Evolutionary conservation across 2,888 invertebrate species (phyloP).

Genomic region (Prostheceraeus crozeri): DNA sequence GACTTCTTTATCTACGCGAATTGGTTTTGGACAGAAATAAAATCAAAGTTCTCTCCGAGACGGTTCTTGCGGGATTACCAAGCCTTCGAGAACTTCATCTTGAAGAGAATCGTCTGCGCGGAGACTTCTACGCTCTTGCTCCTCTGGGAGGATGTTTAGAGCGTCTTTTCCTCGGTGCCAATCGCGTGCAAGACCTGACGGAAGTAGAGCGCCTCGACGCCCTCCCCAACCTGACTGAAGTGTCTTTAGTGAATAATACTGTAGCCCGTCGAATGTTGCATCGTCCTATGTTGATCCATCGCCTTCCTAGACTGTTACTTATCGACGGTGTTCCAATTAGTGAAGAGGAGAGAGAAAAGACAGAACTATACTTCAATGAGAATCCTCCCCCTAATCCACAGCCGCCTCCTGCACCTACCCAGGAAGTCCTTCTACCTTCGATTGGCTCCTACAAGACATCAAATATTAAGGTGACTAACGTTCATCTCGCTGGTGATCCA

Average conservation of each 20-base stretch:
- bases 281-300: conserved; percentile 51
- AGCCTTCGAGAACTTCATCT: conserved; percentile 56
- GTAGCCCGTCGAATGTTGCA: conserved; percentile 54
- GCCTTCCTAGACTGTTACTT: conserved; percentile 50
- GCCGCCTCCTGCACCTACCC: conserved; percentile 16
- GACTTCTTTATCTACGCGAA: conserved; percentile 52
- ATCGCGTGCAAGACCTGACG: conserved; percentile 52
- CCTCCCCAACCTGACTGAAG: conserved; percentile 49
- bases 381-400: conserved; percentile 41
- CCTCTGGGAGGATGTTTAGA: conserved; percentile 51
- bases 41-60: conserved; percentile 51
- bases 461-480: conserved; percentile 27
- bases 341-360: conserved; percentile 54
- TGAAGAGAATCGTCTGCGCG: conserved; percentile 53
- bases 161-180: conserved; percentile 55
- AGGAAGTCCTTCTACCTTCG: conserved; percentile 27
- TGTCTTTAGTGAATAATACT: conserved; percentile 55
- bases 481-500: neutral
- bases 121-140: conserved; percentile 47
- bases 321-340: conserved; percentile 55
- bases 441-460: conserved; percentile 27
- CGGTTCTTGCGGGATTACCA: conserved; percentile 52
- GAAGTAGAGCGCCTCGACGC: conserved; percentile 54
- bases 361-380: conserved; percentile 54
- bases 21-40: conserved; percentile 56